Evolutionary conservation across 1,140 invertebrate species (phyloP), one percentile per base, ranked within the genome.

Genomic region (Galendromus occidentalis): DNA sequence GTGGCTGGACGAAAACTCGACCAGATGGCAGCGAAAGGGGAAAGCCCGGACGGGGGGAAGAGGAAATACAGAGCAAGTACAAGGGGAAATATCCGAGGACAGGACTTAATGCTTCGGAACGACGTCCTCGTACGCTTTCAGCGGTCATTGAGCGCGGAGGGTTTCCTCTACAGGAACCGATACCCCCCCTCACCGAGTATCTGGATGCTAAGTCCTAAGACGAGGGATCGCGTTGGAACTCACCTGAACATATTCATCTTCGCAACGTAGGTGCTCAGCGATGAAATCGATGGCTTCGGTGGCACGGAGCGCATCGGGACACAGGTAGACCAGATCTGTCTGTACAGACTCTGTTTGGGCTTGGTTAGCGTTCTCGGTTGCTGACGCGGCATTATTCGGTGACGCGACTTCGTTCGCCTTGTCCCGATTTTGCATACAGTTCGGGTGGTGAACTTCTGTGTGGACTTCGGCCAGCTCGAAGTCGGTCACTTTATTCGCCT

Each of bases 201-300:
- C n/a, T n/a, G n/a, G n/a, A n/a, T n/a, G n/a, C n/a, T n/a, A n/a
- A n/a, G n/a, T n/a, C n/a, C n/a, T n/a, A n/a, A n/a, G n/a, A n/a
- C n/a, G n/a, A n/a, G n/a, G n/a, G n/a, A n/a, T n/a, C n/a, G n/a
- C n/a, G 33, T 9, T 9, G 33, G 4, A 39, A 39, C 33, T 39
- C 76, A 93, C 91, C 83, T 96, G 92, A 76, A 95, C 94, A 72
- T 95, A 93, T 72, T 92, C 84, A 80, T 95, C 91, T 78, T 94
- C 91, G 74, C 92, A 92, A 70, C 91, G 84, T 66, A 98, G 81
- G 81, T 98, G 92, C 76, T 97, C 92, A 25, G 93, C 93, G 68
- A 98, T 97, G 75, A 96, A 97, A 74, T 93, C 90, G 0, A 97
- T 91, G 1, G 92, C 92, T 76, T 97, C 91, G 7, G 93, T 94